Percentiles rank a stretch among this genome's conserved stretches.
These are phyloP conservation scores for Zaprionus obscuricornis DNA, from an alignment of 2,888 invertebrate genomes.

Conservation along the genomic window DNA sequence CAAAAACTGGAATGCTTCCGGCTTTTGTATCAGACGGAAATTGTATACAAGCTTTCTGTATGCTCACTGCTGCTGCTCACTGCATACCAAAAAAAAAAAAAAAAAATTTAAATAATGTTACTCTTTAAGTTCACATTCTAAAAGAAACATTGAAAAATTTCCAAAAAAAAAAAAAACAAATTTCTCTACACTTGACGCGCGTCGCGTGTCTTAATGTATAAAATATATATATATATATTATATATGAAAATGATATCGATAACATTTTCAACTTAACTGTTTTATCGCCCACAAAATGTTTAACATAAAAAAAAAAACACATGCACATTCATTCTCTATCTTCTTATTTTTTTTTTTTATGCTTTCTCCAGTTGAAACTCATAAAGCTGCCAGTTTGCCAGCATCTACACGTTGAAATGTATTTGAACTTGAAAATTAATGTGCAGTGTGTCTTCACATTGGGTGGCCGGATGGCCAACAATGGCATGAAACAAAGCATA, in stretches of 20 bases:
- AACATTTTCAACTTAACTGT: conserved; percentile 9
- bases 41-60: conserved; percentile 44
- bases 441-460: conserved; percentile 25
- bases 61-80: neutral
- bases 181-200: too few relatives aligned
- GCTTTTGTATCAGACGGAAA: conserved; percentile 62
- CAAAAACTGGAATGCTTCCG: conserved; percentile 60
- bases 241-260: conserved; percentile 8
- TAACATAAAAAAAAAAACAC: neutral
- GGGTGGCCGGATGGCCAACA: conserved; percentile 67
- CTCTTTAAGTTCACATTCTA: too few relatives aligned
- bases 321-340: too few relatives aligned
- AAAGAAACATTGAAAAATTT: too few relatives aligned
- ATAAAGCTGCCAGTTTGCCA: conserved; percentile 15
- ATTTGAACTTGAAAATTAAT: conserved; percentile 52
- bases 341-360: conserved; percentile 3
- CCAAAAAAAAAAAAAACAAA: too few relatives aligned
- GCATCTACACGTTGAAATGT: conserved; percentile 48
- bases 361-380: conserved; percentile 41
- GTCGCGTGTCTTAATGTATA: too few relatives aligned
- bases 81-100: neutral
- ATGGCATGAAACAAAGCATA: conserved; percentile 11
- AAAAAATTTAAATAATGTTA: neutral
- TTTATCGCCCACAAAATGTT: conserved; percentile 28
- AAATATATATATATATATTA: too few relatives aligned